Base-by-base conservation (phyloP, 2,888 invertebrate species). In the Hofmannophila pseudospretella region DNA sequence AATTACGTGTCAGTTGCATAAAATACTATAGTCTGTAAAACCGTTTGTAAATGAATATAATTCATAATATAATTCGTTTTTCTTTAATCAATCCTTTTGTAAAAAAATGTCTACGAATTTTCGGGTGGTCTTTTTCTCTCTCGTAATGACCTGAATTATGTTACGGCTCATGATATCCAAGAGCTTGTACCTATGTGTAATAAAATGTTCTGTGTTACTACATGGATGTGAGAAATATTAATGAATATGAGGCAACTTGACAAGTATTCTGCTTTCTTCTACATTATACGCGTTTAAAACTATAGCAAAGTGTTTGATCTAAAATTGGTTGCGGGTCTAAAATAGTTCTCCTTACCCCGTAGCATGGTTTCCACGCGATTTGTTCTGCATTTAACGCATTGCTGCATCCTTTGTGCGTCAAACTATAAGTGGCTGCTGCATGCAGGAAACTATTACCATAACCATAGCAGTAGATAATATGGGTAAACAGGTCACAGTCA, bases 341-440 rank as follows among this genome's bases (percentile, higher is more conserved):
- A 60, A 68, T 70, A 73, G 42, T 34, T 39, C 47, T 62, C 49
- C 61, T 68, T 64, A 48, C 53, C 41, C 39, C 41, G 45, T 31
- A 51, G 47, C 45, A 38, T 36, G 31, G 49, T 58, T 71, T 70
- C 64, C 70, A 61, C 47, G 38, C 61, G 63, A 70, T 70, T 69
- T 71, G 55, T 39, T 54, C 51, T 66, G 63, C 64, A 64, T 62
- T 70, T 62, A 58, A 61, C 71, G 70, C 65, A 66, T 59, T 54
- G 46, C 45, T 72, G 72, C 69, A 69, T 64, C 71, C 72, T 73
- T 73, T 73, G 68, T 62, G 54, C 53, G 45, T 48, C 45, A 57
- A 54, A 47, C 45, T 53, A 51, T 51, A 19, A 31, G 34, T 34
- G 20, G 31, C 31, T 28, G n/a, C 9, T 20, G n/a, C 9, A 10